These are phyloP conservation scores for Myotis davidii DNA, from an alignment of 2,113 vertebrate genomes.

Conservation along the genomic window DNA sequence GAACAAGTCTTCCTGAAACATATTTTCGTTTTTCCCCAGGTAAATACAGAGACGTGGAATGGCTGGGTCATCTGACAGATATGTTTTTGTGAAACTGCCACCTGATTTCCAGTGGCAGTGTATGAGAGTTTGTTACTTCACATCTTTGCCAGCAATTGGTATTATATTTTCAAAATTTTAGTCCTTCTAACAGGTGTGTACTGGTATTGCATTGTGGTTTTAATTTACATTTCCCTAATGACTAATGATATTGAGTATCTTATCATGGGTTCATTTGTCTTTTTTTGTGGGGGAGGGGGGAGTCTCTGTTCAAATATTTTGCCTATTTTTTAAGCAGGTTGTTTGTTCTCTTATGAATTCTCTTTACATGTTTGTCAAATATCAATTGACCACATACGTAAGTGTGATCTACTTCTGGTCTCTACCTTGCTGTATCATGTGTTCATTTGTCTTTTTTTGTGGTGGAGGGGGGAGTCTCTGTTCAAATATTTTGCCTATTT, in stretches of 20 bases:
- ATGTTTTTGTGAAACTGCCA: neutral
- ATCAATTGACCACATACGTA: neutral
- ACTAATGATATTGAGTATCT: neutral
- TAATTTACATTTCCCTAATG: neutral
- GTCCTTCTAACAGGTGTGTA: neutral
- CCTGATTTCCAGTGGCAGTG: neutral
- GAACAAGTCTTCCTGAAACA: neutral
- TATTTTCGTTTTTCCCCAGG: neutral
- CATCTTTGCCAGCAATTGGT: neutral
- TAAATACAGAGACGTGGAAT: neutral
- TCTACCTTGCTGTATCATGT: neutral
- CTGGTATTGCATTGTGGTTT: neutral
- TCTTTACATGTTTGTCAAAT: neutral
- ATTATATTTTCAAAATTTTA: neutral
- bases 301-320: neutral
- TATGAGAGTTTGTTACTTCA: neutral
- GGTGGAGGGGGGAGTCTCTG: too few relatives aligned
- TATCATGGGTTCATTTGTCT: neutral
- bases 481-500: neutral
- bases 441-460: too few relatives aligned
- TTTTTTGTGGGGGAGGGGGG: too few relatives aligned
- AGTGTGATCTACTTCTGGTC: neutral
- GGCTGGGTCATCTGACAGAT: neutral
- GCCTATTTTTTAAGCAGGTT: neutral
- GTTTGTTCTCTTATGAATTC: conserved; percentile 3